Base-by-base conservation (phyloP, 2,888 invertebrate species). In the Lasioglossum leucozonium region DNA sequence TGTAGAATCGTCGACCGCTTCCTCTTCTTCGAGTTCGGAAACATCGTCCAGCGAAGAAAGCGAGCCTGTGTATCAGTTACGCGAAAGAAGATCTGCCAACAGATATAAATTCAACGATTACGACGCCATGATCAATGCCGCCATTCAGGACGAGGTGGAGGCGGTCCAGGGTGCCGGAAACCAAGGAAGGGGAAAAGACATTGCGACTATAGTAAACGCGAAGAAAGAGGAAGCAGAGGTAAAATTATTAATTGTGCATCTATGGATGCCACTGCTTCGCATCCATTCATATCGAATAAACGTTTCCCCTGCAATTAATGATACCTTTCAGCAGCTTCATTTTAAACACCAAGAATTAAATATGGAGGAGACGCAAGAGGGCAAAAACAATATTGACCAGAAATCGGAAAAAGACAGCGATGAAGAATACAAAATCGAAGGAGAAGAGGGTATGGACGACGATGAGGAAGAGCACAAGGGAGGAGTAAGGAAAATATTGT, bases 81-180 rank as follows among this genome's bases (percentile, higher is more conserved):
- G 99, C 30, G 97, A 98, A 91, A 96, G 99, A 30, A 96, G 97
- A 0, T 97, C 97, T 93, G 97, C 98, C 71, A 97, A 97, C 89
- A 97, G 98, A 80, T 97, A 98, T 93, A 96, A 97, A 87, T 97
- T 99, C 91, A 98, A 98, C 94, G 99, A 99, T 95, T 99, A 98
- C 95, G 99, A 99, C 94, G 98, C 99, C 47, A 96, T 99, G 94
- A 99, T 99, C 91, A 98, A 98, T 94, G 98, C 98, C 65, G 99
- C 99, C 16, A 97, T 98, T 89, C 93, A 97, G 96, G 97, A 97
- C 91, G 98, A 98, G 93, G 97, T 97, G 93, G 96, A 97, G 67
- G 97, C 97, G 6, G 97, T 97, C 0, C 97, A 97, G 81, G 97
- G 97, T 42, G 97, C 97, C 0, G 98, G 98, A 0, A 97, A 97